phyloP scores from a whole-genome alignment of 2,113 vertebrate species.

The Datnioides undecimradiatus region DNA sequence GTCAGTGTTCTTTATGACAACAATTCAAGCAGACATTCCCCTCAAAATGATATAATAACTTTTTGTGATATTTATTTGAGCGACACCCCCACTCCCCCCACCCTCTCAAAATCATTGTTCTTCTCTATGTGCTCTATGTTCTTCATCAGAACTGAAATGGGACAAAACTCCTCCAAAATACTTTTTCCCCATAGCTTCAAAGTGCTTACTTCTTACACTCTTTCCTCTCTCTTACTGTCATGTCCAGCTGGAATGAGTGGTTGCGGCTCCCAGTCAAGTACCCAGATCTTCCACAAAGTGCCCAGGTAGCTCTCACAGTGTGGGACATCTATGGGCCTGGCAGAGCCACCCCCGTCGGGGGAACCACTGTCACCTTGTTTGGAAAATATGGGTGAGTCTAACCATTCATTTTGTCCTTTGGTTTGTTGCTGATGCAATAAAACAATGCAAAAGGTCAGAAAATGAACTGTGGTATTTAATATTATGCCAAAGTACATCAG shows the following conservation, averaged over 20 bases:
- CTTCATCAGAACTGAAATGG: not conserved
- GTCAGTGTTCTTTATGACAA: not conserved
- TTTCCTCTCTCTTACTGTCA: constrained; percentile 1
- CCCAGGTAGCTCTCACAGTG: constrained; percentile 95
- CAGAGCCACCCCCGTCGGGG: constrained; percentile 94
- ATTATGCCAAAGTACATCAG: too few species aligned
- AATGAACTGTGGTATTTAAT: too few species aligned
- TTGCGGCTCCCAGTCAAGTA: constrained; percentile 96
- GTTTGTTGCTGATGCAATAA: not conserved
- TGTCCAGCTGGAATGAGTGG: constrained; percentile 96
- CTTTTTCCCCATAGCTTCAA: not conserved
- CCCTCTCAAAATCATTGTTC: not conserved
- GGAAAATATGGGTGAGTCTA: constrained; percentile 94
- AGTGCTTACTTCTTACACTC: not conserved
- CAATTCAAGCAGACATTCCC: not conserved
- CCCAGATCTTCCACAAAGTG: constrained; percentile 94
- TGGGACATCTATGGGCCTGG: constrained; percentile 98
- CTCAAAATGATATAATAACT: not conserved
- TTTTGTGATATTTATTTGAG: not conserved
- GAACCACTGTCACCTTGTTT: constrained; percentile 95
- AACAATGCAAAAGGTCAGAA: too few species aligned
- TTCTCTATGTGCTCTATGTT: not conserved
- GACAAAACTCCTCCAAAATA: not conserved
- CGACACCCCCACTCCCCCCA: not conserved
- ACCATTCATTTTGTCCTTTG: not conserved